Evolutionary conservation across 2,888 invertebrate genomes (phyloP).

Genomic region (Pyralis farinalis): DNA sequence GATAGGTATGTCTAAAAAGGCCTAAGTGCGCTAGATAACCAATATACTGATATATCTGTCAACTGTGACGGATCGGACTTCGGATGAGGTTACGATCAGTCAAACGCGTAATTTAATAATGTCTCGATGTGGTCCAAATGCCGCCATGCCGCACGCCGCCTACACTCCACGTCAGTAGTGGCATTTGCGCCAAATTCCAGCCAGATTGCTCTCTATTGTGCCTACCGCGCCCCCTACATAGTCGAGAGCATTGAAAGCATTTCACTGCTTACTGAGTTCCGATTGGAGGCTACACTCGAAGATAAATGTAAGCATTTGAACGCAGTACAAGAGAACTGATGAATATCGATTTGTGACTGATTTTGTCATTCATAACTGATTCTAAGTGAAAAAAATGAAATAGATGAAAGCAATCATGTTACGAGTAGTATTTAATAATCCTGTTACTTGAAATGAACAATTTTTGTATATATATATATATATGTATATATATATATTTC

Average conservation of each 20-base stretch:
- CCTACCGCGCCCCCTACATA: constrained; percentile 46
- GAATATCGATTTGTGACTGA: not conserved
- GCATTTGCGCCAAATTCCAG: constrained; percentile 63
- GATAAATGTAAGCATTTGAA: constrained; percentile 18
- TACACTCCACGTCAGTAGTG: constrained; percentile 24
- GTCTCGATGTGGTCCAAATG: constrained; percentile 7
- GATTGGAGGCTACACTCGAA: constrained; percentile 33
- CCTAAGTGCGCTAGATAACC: too few relatives aligned
- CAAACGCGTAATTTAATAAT: constrained; percentile 12
- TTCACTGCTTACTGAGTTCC: constrained; percentile 65
- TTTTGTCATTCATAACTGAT: too few relatives aligned
- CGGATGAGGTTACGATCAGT: not conserved
- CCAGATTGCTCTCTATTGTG: constrained; percentile 72
- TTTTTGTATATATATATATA: too few relatives aligned
- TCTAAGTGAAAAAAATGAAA: too few relatives aligned
- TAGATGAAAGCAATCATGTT: too few relatives aligned
- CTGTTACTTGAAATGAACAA: too few relatives aligned
- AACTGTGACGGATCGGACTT: too few relatives aligned
- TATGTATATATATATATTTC: too few relatives aligned
- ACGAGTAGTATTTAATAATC: too few relatives aligned
- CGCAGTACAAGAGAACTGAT: constrained; percentile 10
- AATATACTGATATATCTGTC: too few relatives aligned
- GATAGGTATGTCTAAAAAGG: too few relatives aligned
- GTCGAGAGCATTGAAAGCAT: constrained; percentile 58
- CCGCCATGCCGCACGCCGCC: constrained; percentile 3